Evolutionary conservation across 1,140 invertebrate genomes (phyloP).

Genomic region (Geopemphigus sp.): DNA sequence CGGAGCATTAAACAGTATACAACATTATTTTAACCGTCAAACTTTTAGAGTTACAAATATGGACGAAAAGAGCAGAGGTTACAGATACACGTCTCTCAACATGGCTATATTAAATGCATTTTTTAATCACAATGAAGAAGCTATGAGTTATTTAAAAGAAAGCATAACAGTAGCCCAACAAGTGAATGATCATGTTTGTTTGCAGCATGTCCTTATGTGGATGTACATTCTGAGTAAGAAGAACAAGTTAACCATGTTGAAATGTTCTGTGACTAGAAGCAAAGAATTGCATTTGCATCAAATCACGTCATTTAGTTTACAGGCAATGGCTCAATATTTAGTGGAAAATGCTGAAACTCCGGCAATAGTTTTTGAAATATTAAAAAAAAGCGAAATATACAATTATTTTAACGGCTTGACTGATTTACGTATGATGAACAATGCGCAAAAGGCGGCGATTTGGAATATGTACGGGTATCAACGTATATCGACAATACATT

Average conservation of each 20-base stretch:
- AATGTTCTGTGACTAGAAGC: conserved; percentile 56
- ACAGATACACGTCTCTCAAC: conserved; percentile 85
- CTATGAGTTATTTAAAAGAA: conserved; percentile 75
- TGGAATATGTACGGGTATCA: conserved; percentile 82
- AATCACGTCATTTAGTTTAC: conserved; percentile 64
- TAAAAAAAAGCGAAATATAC: conserved; percentile 78
- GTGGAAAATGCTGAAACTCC: conserved; percentile 32
- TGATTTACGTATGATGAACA: conserved; percentile 74
- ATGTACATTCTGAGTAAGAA: conserved; percentile 65
- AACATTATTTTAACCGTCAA: conserved; percentile 80
- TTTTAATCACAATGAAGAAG: conserved; percentile 65
- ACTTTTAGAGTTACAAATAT: conserved; percentile 54
- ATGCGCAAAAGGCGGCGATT: conserved; percentile 75
- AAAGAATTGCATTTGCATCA: conserved; percentile 63
- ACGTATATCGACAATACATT: conserved; percentile 38
- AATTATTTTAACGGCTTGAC: conserved; percentile 81
- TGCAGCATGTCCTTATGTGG: conserved; percentile 83
- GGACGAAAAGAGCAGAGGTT: conserved; percentile 71
- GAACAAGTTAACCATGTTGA: conserved; percentile 60
- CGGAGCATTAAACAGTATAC: conserved; percentile 77
- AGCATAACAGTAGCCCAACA: conserved; percentile 85
- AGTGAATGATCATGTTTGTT: conserved; percentile 77
- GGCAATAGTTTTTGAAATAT: conserved; percentile 50
- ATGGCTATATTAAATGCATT: conserved; percentile 76
- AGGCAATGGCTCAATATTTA: conserved; percentile 48